phyloP scores from a whole-genome alignment of 1,140 invertebrate species.

The Drosophila leontia region DNA sequence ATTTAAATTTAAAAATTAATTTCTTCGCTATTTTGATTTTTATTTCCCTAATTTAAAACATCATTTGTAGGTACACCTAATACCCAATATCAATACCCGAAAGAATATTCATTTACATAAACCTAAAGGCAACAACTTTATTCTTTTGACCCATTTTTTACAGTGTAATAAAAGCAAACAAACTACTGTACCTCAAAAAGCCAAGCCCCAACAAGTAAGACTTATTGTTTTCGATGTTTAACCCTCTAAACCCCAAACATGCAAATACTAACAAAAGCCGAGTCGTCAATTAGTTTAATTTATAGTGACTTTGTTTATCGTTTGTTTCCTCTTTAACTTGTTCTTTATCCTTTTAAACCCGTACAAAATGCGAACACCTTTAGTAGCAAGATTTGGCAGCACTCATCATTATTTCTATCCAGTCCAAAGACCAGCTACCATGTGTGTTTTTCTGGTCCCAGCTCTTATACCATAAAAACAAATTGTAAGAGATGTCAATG shows the following conservation, averaged over 20 bases:
- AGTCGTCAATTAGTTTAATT: slow-evolving; percentile 33
- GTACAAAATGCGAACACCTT: slow-evolving; percentile 50
- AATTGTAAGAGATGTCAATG: slow-evolving; percentile 51
- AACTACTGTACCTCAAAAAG: slow-evolving; percentile 37
- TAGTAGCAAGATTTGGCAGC: slow-evolving; percentile 74
- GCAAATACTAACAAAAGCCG: slow-evolving; percentile 72
- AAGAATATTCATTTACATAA: neutral
- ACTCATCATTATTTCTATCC: slow-evolving; percentile 83
- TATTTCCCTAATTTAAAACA: neutral
- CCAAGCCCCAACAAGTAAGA: slow-evolving; percentile 66
- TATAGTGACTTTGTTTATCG: slow-evolving; percentile 63
- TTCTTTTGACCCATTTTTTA: slow-evolving; percentile 60
- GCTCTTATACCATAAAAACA: slow-evolving; percentile 62
- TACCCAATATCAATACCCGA: neutral
- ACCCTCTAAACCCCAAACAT: slow-evolving; percentile 4
- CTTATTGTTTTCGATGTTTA: slow-evolving; percentile 31
- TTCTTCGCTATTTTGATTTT: neutral
- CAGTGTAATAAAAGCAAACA: slow-evolving; percentile 63
- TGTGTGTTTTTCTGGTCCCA: slow-evolving; percentile 71
- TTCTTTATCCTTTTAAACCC: slow-evolving; percentile 27
- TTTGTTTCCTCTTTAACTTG: slow-evolving; percentile 46
- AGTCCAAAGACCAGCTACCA: slow-evolving; percentile 54
- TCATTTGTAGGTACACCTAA: neutral
- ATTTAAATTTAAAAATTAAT: neutral
- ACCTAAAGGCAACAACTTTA: slow-evolving; percentile 43